These are phyloP conservation scores for Nestor notabilis DNA, from an alignment of 2,113 vertebrate genomes.

Conservation along the genomic window DNA sequence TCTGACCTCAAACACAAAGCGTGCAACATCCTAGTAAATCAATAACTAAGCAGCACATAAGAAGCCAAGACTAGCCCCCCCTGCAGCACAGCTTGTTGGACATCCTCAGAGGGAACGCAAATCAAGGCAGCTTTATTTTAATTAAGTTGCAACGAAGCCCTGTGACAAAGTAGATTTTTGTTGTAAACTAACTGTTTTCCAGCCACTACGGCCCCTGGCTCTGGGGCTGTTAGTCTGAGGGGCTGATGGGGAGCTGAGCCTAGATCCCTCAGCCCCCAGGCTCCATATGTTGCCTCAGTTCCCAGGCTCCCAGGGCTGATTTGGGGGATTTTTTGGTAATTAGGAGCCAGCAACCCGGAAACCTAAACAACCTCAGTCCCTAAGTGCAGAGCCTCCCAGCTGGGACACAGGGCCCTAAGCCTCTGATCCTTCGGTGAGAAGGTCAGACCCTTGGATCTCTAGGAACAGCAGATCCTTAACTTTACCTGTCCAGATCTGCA, in stretches of 20 bases:
- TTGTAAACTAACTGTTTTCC: not conserved
- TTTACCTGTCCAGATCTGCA: not conserved
- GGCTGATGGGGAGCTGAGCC: not conserved
- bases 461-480: not conserved
- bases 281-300: not conserved
- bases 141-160: not conserved
- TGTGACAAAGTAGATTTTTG: not conserved
- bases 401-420: not conserved
- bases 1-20: conserved; percentile 19
- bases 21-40: not conserved
- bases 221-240: not conserved
- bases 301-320: not conserved
- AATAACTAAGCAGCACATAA: not conserved
- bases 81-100: not conserved
- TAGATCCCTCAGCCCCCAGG: not conserved
- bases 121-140: not conserved
- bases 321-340: not conserved
- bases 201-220: not conserved
- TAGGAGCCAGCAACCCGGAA: not conserved
- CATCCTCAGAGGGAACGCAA: not conserved
- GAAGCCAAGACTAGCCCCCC: not conserved
- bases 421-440: not conserved
- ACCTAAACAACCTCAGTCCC: not conserved
- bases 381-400: not conserved
- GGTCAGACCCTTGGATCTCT: not conserved